phyloP scores from a whole-genome alignment of 2,797 vertebrate genomes.

The Sphenodon punctatus region DNA sequence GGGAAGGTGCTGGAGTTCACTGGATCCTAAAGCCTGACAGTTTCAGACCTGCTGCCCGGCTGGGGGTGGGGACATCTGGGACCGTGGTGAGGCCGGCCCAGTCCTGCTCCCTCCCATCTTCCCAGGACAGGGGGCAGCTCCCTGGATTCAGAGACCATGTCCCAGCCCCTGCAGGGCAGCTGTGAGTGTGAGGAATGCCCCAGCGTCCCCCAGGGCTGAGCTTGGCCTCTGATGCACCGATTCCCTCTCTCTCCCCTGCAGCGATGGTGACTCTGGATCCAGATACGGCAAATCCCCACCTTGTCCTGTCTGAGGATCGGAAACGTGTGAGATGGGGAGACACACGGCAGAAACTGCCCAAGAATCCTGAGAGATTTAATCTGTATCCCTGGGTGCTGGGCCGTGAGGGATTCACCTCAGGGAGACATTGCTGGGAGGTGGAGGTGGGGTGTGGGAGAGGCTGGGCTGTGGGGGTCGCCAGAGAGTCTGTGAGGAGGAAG shows the following conservation, averaged over 20 bases:
- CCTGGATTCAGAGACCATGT: no score
- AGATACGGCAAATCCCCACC: constrained; percentile 68
- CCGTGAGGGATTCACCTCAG: constrained; percentile 39
- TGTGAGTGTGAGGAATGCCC: no score
- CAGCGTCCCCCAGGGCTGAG: no score
- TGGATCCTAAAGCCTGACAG: no score
- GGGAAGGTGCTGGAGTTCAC: no score
- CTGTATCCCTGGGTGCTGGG: constrained; percentile 65
- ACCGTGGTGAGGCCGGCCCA: no score
- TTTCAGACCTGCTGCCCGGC: no score
- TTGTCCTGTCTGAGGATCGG: constrained; percentile 46
- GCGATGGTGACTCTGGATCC: constrained; percentile 82
- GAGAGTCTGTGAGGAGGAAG: constrained; percentile 51
- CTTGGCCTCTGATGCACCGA: no score
- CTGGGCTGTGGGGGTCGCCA: constrained; percentile 72
- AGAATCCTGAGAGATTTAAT: constrained; percentile 50
- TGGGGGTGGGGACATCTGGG: no score
- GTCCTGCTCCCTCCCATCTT: no score
- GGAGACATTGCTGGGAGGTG: constrained; percentile 71
- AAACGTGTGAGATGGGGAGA: constrained; percentile 26
- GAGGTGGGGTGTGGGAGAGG: constrained; percentile 60
- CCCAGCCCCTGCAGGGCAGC: no score
- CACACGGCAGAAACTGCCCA: constrained; percentile 72
- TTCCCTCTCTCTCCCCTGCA: constrained; percentile 20
- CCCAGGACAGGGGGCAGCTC: no score